Evolutionary conservation across 2,113 vertebrate genomes (phyloP).

Genomic region (Excalfactoria chinensis): DNA sequence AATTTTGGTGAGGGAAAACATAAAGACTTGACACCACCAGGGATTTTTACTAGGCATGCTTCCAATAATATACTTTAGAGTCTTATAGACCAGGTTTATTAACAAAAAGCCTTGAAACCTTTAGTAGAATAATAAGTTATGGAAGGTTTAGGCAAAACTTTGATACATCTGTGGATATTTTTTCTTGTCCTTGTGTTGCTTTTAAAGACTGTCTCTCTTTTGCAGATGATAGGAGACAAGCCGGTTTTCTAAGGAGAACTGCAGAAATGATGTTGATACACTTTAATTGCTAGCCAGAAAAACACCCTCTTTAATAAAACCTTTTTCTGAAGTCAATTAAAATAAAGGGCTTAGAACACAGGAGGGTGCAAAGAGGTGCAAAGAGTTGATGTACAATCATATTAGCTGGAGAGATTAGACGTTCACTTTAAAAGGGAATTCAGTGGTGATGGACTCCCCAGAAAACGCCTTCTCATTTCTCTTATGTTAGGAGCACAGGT

Average conservation of each 20-base stretch:
- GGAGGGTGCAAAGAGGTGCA: constrained; percentile 3
- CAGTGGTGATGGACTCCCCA: background rate
- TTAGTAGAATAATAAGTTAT: background rate
- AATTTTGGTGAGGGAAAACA: background rate
- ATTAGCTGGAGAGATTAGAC: background rate
- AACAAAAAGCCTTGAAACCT: background rate
- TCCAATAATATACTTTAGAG: background rate
- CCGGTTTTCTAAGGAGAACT: background rate
- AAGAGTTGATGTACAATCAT: background rate
- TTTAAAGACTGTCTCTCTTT: background rate
- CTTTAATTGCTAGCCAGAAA: constrained; percentile 12
- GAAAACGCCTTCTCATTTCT: background rate
- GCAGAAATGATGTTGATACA: background rate
- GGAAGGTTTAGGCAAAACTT: background rate
- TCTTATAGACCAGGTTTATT: background rate
- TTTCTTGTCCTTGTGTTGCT: background rate
- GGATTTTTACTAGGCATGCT: background rate
- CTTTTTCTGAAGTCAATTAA: constrained; percentile 29
- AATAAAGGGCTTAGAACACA: constrained; percentile 40
- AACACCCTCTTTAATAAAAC: background rate
- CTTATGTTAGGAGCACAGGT: background rate
- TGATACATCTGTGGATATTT: background rate
- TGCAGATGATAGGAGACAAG: background rate
- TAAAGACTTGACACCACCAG: background rate
- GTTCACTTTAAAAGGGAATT: constrained; percentile 10